phyloP scores from a whole-genome alignment of 2,797 vertebrate species.

The Chanos chanos region DNA sequence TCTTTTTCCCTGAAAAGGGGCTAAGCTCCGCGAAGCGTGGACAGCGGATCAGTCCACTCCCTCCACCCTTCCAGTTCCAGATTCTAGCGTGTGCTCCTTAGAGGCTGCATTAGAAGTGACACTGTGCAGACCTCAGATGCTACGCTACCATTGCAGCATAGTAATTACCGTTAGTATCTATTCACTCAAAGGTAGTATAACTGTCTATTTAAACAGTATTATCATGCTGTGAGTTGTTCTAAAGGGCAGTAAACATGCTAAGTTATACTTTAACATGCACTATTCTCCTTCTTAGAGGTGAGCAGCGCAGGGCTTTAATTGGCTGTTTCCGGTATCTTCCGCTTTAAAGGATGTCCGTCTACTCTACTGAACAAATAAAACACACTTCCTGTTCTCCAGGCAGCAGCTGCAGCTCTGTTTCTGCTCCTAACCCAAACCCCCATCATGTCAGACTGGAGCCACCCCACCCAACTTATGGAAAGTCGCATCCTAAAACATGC shows the following conservation, averaged over 20 bases:
- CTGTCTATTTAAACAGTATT: no score
- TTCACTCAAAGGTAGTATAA: no score
- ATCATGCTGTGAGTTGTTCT: no score
- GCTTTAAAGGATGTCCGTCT: constrained; percentile 41
- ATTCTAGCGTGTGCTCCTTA: neutral
- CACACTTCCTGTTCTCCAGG: constrained; percentile 40
- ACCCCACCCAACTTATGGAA: no score
- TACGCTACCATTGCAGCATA: no score
- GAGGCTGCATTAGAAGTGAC: no score
- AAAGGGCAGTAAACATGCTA: no score
- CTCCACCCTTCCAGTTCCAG: constrained; percentile 6
- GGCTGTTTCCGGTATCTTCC: constrained; percentile 42
- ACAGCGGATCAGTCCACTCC: constrained; percentile 6
- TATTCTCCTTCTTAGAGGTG: constrained; percentile 27
- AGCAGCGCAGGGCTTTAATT: constrained; percentile 39
- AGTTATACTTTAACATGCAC: no score
- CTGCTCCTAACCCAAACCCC: no score
- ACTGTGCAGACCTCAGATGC: no score
- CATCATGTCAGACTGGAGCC: no score
- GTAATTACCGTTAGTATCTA: no score
- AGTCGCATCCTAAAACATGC: constrained; percentile 12
- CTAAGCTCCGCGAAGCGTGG: constrained; percentile 14
- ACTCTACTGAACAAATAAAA: constrained; percentile 48
- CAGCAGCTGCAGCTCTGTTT: constrained; percentile 30
- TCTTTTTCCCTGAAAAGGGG: constrained; percentile 36